phyloP scores from a whole-genome alignment of 2,797 vertebrate species.

The Acridotheres tristis region DNA sequence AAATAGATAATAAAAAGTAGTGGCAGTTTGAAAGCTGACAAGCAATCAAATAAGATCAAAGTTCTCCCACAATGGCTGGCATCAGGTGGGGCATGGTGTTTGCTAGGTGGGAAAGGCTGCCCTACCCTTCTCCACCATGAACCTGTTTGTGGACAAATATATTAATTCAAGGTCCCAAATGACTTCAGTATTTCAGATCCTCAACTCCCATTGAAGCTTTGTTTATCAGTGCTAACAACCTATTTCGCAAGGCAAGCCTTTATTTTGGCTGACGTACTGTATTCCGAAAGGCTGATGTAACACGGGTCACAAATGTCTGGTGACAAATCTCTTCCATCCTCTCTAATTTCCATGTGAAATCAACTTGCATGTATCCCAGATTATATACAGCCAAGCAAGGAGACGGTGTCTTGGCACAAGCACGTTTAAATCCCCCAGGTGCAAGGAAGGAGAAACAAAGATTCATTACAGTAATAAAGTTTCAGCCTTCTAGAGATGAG shows the following conservation, averaged over 20 bases:
- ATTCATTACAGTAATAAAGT: conserved; percentile 58
- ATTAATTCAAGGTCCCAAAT: neutral
- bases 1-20: neutral
- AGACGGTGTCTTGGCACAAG: neutral
- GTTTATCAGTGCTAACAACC: neutral
- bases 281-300: conserved; percentile 41
- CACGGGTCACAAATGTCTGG: neutral
- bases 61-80: neutral
- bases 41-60: neutral
- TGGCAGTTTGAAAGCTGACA: neutral
- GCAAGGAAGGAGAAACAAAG: conserved; percentile 38
- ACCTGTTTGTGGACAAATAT: neutral
- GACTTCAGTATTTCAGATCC: conserved; percentile 13
- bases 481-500: conserved; percentile 51
- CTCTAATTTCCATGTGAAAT: conserved; percentile 32
- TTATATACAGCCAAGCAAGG: neutral
- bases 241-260: neutral
- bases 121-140: neutral
- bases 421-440: neutral
- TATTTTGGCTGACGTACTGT: conserved; percentile 6
- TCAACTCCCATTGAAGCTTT: neutral
- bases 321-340: conserved; percentile 36
- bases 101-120: neutral
- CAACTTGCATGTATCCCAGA: neutral
- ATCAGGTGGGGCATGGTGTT: neutral